These are phyloP conservation scores for Labroides dimidiatus DNA, from an alignment of 2,797 vertebrate species.

Conservation along the genomic window DNA sequence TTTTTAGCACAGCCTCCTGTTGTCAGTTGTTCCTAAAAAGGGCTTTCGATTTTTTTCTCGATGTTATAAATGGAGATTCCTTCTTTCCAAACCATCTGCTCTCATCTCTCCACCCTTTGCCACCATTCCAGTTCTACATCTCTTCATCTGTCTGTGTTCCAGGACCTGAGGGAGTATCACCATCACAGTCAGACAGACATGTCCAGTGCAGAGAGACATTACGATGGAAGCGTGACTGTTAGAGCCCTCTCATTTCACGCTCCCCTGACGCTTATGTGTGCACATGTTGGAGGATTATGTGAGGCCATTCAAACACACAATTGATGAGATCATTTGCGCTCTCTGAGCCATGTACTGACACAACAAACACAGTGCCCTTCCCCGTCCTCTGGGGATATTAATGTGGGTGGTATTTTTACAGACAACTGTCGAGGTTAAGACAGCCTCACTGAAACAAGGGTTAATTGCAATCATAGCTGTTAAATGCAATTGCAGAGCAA, in stretches of 20 bases:
- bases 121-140: constrained; percentile 44
- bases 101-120: constrained; percentile 39
- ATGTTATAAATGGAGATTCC: constrained; percentile 45
- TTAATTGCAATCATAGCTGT: constrained; percentile 49
- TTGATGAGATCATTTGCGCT: constrained; percentile 67
- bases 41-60: constrained; percentile 28
- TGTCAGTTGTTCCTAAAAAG: constrained; percentile 32
- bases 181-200: constrained; percentile 24
- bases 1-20: constrained; percentile 11
- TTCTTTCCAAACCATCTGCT: constrained; percentile 64
- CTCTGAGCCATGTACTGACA: constrained; percentile 52
- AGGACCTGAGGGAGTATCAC: constrained; percentile 41
- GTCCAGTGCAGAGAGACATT: constrained; percentile 44
- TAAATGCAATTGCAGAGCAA: constrained; percentile 48
- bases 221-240: constrained; percentile 31
- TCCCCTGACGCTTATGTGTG: constrained; percentile 55
- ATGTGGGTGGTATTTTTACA: constrained; percentile 43
- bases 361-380: constrained; percentile 54
- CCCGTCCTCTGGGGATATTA: constrained; percentile 42
- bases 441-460: constrained; percentile 29
- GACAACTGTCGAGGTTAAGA: constrained; percentile 32
- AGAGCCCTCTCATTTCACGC: constrained; percentile 60
- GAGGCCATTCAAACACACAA: constrained; percentile 59
- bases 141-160: constrained; percentile 40
- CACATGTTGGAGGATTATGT: constrained; percentile 55